A percentile compares a stretch with the other conserved stretches of the same genome.
Conservation (phyloP, 2,888 invertebrate genomes). For the Tiphia femorata region DNA sequence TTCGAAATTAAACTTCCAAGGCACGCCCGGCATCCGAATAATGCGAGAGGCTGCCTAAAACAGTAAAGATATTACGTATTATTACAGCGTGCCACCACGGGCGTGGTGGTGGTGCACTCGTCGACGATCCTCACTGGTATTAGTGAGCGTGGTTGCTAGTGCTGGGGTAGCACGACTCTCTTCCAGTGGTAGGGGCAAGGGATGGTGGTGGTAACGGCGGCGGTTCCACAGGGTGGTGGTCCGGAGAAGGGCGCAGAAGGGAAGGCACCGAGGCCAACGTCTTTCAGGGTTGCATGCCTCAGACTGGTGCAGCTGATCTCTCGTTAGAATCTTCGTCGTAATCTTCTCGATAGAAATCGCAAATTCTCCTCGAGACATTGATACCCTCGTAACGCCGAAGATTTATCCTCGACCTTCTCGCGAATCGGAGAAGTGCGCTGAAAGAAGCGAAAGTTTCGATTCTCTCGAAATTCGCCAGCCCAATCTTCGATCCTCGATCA, state of each 20-base stretch:
- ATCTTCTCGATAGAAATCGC: too few species aligned
- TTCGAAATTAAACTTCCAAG: constrained; percentile 65
- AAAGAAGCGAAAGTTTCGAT: too few species aligned
- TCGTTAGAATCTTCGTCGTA: too few species aligned
- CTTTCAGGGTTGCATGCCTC: background rate
- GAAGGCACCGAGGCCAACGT: too few species aligned
- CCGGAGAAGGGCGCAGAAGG: background rate
- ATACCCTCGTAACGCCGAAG: too few species aligned
- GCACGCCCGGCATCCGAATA: constrained; percentile 64
- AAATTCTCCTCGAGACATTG: too few species aligned
- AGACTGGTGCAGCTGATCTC: background rate
- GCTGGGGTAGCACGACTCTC: too few species aligned
- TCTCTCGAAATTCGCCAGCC: too few species aligned
- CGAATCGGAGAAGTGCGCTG: too few species aligned
- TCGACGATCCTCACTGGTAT: background rate
- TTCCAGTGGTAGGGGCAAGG: too few species aligned
- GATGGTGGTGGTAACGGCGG: background rate
- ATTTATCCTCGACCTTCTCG: too few species aligned
- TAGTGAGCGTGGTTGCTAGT: background rate
- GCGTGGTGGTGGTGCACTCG: background rate
- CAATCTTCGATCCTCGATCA: too few species aligned
- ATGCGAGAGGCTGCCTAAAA: constrained; percentile 64
- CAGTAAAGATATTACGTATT: constrained; percentile 66
- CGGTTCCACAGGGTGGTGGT: background rate
- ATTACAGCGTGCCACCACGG: constrained; percentile 59